A percentile compares a stretch with the other conserved stretches of the same genome.
phyloP scores from a whole-genome alignment of 2,888 invertebrate genomes.

The Hipparchia semele region DNA sequence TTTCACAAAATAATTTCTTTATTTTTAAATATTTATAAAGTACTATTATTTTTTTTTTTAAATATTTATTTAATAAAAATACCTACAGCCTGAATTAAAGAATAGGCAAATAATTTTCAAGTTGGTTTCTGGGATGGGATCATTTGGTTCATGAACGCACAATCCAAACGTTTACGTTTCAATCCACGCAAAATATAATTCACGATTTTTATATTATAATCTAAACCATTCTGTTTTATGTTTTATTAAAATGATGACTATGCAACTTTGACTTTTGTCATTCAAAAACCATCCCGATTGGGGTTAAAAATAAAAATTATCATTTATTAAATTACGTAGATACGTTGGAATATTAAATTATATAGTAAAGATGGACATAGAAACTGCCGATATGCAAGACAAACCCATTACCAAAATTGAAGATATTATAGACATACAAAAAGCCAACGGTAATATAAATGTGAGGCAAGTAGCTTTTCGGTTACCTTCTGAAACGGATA shows the following conservation, averaged over 20 bases:
- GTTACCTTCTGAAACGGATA: conserved; percentile 57
- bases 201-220: neutral
- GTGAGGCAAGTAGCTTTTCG: conserved; percentile 67
- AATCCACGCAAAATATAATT: neutral
- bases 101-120: neutral
- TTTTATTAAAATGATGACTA: neutral
- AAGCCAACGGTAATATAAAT: conserved; percentile 64
- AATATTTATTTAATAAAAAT: no score
- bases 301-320: conserved; percentile 28
- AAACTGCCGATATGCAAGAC: conserved; percentile 46
- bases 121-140: neutral
- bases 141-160: neutral
- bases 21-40: no score
- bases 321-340: conserved; percentile 2
- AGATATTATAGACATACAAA: conserved; percentile 75
- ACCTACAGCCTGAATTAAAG: no score
- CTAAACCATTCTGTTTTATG: neutral
- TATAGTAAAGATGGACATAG: conserved; percentile 57
- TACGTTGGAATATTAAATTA: conserved; percentile 31
- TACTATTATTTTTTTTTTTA: no score
- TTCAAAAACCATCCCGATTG: conserved; percentile 44
- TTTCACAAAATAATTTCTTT: no score
- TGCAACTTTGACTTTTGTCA: neutral
- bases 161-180: neutral
- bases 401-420: conserved; percentile 69